Conservation (phyloP, 2,797 vertebrate genomes). For the Darevskia nairensis region DNA sequence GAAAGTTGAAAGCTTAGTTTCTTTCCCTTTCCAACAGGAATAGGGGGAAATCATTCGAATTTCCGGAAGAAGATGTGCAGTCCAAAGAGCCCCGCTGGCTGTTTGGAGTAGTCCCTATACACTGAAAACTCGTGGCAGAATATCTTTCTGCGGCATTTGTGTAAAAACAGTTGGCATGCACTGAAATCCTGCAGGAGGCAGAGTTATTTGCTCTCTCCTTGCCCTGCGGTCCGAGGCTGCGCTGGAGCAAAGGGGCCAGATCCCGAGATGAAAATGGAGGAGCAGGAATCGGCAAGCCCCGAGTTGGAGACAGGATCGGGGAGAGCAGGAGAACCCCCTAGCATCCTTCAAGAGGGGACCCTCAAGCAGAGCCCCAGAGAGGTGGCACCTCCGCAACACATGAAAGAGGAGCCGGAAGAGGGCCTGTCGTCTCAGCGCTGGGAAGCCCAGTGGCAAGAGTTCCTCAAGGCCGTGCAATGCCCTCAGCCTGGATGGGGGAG, state of each 20-base stretch:
- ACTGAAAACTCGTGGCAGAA: background rate
- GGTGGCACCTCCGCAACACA: background rate
- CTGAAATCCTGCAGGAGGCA: background rate
- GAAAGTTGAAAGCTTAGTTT: background rate
- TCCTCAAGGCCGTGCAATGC: background rate
- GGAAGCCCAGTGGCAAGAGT: conserved; percentile 20
- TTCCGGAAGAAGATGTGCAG: background rate
- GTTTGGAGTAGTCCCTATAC: background rate
- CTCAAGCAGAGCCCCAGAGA: background rate
- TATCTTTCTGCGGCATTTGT: background rate
- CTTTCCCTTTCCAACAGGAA: background rate
- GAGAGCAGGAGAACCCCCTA: background rate
- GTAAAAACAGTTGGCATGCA: background rate
- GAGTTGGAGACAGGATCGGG: background rate
- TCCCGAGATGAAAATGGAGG: background rate
- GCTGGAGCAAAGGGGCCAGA: background rate
- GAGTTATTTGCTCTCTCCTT: background rate
- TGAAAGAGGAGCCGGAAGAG: background rate
- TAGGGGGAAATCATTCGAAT: too few species aligned
- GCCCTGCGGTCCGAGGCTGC: too few species aligned
- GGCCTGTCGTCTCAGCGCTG: background rate
- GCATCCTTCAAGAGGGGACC: background rate
- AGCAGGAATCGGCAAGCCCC: background rate
- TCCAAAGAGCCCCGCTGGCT: background rate
- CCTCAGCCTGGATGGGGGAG: background rate